Evolutionary conservation across 2,888 invertebrate genomes (phyloP).

Genomic region (Aplocera efformata): DNA sequence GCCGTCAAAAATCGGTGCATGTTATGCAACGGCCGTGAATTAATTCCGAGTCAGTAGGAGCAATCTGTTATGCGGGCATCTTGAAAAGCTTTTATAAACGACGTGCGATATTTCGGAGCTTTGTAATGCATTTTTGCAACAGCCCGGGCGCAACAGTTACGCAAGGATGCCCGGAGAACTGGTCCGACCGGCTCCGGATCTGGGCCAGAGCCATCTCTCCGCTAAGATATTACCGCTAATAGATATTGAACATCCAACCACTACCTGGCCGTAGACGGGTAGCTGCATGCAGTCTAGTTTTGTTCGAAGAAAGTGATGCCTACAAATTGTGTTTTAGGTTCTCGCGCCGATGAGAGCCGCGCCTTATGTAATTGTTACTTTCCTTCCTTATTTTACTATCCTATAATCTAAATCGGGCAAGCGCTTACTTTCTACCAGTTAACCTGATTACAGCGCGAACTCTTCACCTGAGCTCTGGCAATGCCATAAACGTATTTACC

Average conservation of each 20-base stretch:
- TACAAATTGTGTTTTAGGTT: conserved; percentile 17
- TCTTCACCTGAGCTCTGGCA: background rate
- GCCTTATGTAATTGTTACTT: conserved; percentile 9
- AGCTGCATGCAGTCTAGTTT: conserved; percentile 18
- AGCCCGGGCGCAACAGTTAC: conserved; percentile 54
- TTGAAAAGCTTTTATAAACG: conserved; percentile 66
- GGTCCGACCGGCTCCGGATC: conserved; percentile 72
- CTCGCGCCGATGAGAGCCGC: conserved; percentile 10
- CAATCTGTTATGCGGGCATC: conserved; percentile 62
- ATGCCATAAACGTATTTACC: background rate
- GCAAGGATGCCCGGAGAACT: conserved; percentile 72
- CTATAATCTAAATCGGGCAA: background rate
- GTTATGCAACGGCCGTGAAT: conserved; percentile 51
- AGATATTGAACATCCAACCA: conserved; percentile 63
- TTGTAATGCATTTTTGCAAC: conserved; percentile 75
- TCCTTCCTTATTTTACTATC: conserved; percentile 6
- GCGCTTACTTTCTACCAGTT: background rate
- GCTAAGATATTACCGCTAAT: conserved; percentile 72
- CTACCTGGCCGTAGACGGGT: conserved; percentile 33
- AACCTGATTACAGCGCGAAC: background rate
- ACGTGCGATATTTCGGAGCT: conserved; percentile 64
- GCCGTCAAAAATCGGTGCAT: conserved; percentile 63
- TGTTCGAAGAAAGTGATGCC: conserved; percentile 19
- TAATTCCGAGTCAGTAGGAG: conserved; percentile 50
- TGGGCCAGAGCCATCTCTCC: conserved; percentile 76